Evolutionary conservation across 2,113 vertebrate genomes (phyloP).

Genomic region (Phrynosoma platyrhinos): DNA sequence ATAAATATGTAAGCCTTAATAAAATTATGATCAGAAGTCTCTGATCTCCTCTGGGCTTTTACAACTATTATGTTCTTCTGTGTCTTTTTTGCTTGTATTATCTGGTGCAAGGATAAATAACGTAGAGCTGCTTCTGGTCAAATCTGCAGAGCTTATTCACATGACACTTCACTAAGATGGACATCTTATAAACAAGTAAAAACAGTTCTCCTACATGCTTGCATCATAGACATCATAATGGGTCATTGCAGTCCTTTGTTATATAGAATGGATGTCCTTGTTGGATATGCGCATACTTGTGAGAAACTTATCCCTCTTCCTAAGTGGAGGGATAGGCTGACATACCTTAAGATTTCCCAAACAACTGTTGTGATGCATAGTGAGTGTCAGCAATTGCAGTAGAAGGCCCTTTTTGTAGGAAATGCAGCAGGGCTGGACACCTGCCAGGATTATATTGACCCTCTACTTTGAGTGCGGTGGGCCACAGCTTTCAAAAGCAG

Average conservation of each 20-base stretch:
- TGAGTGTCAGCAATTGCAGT: neutral
- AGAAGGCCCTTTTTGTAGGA: no score
- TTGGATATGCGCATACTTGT: neutral
- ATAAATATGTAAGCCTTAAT: slow-evolving; percentile 73
- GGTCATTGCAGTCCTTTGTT: neutral
- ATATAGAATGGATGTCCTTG: neutral
- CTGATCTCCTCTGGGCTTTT: neutral
- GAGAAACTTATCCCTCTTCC: neutral
- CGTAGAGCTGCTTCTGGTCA: no score
- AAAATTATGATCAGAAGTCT: slow-evolving; percentile 43
- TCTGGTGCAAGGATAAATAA: neutral
- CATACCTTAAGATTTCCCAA: neutral
- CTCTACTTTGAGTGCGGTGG: no score
- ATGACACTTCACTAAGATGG: neutral
- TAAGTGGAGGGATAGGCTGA: neutral
- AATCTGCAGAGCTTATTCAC: neutral
- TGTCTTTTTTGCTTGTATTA: neutral
- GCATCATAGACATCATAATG: neutral
- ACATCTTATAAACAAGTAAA: neutral
- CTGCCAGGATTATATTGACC: no score
- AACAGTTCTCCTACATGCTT: neutral
- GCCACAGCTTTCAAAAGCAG: no score
- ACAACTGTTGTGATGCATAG: neutral
- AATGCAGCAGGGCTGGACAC: no score
- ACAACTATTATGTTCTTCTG: neutral